Conservation (phyloP, 2,888 invertebrate species). For the Timema cristinae region DNA sequence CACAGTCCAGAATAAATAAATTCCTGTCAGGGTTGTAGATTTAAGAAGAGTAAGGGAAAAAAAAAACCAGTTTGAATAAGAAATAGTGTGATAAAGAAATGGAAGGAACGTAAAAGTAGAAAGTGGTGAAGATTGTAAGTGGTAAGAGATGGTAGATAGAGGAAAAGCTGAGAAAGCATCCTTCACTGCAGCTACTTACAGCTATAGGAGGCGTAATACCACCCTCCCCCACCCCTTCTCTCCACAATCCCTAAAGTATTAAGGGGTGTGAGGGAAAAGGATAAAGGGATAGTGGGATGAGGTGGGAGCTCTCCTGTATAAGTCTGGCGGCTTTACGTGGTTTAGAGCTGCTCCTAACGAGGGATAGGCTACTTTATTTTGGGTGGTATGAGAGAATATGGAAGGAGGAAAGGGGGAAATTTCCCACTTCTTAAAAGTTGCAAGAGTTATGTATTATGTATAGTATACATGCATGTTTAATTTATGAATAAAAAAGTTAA, state of each 20-base stretch:
- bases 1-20: too few relatives aligned
- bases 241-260: too few relatives aligned
- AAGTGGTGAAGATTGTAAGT: background rate
- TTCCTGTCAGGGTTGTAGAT: too few relatives aligned
- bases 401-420: too few relatives aligned
- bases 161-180: conserved; percentile 14
- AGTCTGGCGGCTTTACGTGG: conserved; percentile 6
- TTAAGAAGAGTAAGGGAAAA: too few relatives aligned
- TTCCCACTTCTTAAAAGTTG: too few relatives aligned
- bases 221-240: too few relatives aligned
- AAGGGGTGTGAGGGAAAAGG: background rate
- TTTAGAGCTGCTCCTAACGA: conserved; percentile 13
- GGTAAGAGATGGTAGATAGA: conserved; percentile 12
- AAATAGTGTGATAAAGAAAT: background rate
- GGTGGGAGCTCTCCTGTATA: background rate
- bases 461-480: too few relatives aligned
- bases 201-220: conserved; percentile 5
- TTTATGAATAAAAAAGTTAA: too few relatives aligned
- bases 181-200: conserved; percentile 10
- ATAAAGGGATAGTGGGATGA: background rate
- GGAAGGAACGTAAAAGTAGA: background rate
- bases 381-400: too few relatives aligned
- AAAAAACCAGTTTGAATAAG: too few relatives aligned
- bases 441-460: too few relatives aligned
- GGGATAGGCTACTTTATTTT: background rate